Percentiles rank a stretch among this genome's conserved stretches.
Conservation (phyloP, 2,888 invertebrate genomes). For the Cybosia mesomella region DNA sequence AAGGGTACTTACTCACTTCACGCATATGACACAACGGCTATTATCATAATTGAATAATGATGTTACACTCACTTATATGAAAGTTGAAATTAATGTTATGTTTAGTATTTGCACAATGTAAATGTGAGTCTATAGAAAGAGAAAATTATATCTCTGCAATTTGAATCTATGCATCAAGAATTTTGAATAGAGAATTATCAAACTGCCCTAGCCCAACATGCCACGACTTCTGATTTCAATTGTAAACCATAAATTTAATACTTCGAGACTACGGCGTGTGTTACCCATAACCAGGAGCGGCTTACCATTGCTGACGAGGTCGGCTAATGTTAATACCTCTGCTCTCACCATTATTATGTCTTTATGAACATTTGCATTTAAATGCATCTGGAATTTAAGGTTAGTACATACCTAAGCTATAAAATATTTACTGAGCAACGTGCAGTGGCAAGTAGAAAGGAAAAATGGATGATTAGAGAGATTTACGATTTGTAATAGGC, state of each 20-base stretch:
- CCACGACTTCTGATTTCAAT: slow-evolving; percentile 68
- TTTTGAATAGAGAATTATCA: slow-evolving; percentile 52
- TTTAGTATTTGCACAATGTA: too few relatives aligned
- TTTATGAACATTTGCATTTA: slow-evolving; percentile 20
- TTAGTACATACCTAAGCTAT: neutral
- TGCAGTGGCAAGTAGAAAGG: slow-evolving; percentile 20
- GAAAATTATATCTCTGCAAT: neutral
- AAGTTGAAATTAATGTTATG: too few relatives aligned
- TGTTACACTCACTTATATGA: too few relatives aligned
- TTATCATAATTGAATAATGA: too few relatives aligned
- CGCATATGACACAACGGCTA: too few relatives aligned
- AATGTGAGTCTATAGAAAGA: neutral
- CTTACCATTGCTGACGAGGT: slow-evolving; percentile 63
- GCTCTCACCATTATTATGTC: slow-evolving; percentile 42
- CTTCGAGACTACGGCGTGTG: slow-evolving; percentile 52
- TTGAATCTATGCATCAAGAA: slow-evolving; percentile 42
- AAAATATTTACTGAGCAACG: neutral
- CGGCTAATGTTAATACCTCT: slow-evolving; percentile 57
- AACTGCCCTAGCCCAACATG: slow-evolving; percentile 59
- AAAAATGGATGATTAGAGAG: slow-evolving; percentile 2
- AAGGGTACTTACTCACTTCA: neutral
- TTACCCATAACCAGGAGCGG: slow-evolving; percentile 56
- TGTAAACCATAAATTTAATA: slow-evolving; percentile 62
- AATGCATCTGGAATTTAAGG: slow-evolving; percentile 33
- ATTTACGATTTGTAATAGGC: slow-evolving; percentile 19